Evolutionary conservation across 2,113 vertebrate species (phyloP).

Genomic region (Phrynosoma blainvillii): DNA sequence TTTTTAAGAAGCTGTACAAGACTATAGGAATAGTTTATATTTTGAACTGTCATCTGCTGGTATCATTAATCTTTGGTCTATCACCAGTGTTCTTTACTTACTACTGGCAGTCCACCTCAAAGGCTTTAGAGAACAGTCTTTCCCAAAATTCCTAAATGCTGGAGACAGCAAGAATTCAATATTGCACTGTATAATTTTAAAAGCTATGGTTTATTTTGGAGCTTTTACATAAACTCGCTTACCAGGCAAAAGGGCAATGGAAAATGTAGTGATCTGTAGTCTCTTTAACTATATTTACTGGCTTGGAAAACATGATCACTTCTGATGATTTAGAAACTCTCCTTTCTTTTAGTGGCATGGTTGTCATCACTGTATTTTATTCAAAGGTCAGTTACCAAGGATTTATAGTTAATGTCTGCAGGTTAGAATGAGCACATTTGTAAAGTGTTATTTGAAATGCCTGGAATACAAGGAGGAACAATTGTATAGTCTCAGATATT

Average conservation of each 20-base stretch:
- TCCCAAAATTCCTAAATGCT: not conserved
- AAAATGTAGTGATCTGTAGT: constrained; percentile 10
- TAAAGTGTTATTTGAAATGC: constrained; percentile 53
- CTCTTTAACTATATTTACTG: constrained; percentile 44
- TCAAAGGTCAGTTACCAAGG: constrained; percentile 79
- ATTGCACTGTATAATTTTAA: not conserved
- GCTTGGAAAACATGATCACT: constrained; percentile 70
- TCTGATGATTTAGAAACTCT: constrained; percentile 77
- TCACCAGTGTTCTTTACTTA: not conserved
- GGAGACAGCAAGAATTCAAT: not conserved
- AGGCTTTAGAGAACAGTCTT: not conserved
- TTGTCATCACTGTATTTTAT: constrained; percentile 63
- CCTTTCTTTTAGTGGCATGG: constrained; percentile 40
- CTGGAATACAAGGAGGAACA: constrained; percentile 4
- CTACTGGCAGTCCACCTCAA: not conserved
- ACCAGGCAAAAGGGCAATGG: not conserved
- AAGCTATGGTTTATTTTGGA: not conserved
- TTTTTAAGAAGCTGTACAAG: not conserved
- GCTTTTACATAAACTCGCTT: not conserved
- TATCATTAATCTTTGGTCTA: not conserved
- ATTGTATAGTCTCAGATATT: not conserved
- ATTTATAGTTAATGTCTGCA: constrained; percentile 74
- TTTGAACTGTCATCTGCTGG: not conserved
- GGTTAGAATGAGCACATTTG: constrained; percentile 66
- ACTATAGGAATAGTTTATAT: not conserved